phyloP scores from a whole-genome alignment of 2,888 invertebrate genomes.

The Nematopogon swammerdamellus region DNA sequence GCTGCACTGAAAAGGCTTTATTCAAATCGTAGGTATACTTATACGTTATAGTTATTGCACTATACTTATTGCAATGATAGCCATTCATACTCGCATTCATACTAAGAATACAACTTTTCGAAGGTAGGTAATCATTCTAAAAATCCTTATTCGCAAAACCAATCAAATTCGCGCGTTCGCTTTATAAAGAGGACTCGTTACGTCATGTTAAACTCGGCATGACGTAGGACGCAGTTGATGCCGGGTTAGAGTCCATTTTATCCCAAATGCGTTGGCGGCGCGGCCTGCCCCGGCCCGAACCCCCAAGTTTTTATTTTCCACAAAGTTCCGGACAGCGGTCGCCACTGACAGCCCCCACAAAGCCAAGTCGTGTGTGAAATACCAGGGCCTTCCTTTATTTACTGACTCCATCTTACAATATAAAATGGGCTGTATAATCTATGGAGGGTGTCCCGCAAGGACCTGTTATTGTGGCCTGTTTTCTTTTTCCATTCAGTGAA shows the following conservation, averaged over 20 bases:
- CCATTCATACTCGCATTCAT: too few relatives aligned
- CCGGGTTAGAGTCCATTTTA: neutral
- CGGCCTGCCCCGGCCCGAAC: neutral
- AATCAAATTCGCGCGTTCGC: too few relatives aligned
- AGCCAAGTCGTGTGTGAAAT: neutral
- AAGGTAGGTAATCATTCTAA: too few relatives aligned
- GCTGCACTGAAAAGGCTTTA: too few relatives aligned
- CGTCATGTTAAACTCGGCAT: too few relatives aligned
- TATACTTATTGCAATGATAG: too few relatives aligned
- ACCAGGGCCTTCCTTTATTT: neutral
- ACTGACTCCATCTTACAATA: neutral
- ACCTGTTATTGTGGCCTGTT: neutral
- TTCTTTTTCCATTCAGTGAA: neutral
- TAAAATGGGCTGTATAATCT: neutral
- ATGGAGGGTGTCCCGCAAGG: neutral
- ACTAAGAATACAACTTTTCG: too few relatives aligned
- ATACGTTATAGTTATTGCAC: too few relatives aligned
- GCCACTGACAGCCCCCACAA: neutral
- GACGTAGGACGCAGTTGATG: neutral
- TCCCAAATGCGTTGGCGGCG: neutral
- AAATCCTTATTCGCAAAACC: too few relatives aligned
- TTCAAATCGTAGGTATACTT: too few relatives aligned
- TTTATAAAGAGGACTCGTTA: too few relatives aligned
- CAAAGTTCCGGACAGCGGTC: neutral
- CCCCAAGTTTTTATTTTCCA: neutral